Evolutionary conservation across 2,888 invertebrate genomes (phyloP), one percentile per base, ranked within the genome.

Genomic region (Lepidochrysops patricia): DNA sequence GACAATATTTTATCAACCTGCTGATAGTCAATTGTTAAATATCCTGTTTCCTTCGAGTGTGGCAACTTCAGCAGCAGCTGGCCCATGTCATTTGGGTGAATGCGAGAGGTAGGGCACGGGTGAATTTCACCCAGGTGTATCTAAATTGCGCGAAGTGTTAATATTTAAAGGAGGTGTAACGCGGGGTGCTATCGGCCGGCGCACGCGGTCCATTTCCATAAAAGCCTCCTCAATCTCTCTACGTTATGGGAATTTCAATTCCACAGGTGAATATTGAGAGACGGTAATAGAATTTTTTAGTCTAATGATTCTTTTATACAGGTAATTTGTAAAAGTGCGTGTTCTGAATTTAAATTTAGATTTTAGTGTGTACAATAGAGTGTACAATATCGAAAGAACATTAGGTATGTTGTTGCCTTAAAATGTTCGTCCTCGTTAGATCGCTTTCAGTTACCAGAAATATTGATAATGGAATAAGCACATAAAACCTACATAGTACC

Each of bases 221-320:
- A 89, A 89, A 89, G 87, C 85, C 87, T 87, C 87, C 86, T 88
- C 85, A 87, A 86, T 87, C 86, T 85, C 83, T 77, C 80, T 81
- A 84, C 86, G 86, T 76, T 86, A 75, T 76, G 80, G 80, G 89
- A 88, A 88, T 88, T 86, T 85, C 83, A 88, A 88, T 87, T 86
- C 82, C 69, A 62, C 57, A 60, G 58, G 49, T 43, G 68, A 65
- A 70, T 74, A 68, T 70, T 72, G 67, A 67, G 62, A 65, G 64
- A 61, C 68, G 32, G 26, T 67, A 66, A 70, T 70, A 64, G 69
- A 70, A 67, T 71, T 68, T 68, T 62, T 61, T 60, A 62, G 57
- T 61, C 27, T 57, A 60, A 57, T 52, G 27, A 26, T 27, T 26
- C 26, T 26, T 15, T 27, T 23, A 4, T 12, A 43, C 3, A 0